Percentiles rank a stretch among this genome's conserved stretches.
Conservation (phyloP, 2,797 vertebrate genomes). For the Sebastes vulpes region DNA sequence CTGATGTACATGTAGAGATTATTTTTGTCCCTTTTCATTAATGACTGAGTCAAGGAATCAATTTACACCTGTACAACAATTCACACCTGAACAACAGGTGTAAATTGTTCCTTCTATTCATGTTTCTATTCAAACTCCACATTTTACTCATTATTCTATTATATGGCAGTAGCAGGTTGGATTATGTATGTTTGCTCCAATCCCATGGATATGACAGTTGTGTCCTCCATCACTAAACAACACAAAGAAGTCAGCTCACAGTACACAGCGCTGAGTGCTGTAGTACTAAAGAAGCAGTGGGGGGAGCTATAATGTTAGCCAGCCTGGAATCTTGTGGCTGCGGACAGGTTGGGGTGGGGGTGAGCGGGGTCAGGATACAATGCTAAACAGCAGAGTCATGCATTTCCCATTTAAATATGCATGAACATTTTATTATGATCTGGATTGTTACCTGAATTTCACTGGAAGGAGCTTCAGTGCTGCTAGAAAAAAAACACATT, state of each 20-base stretch:
- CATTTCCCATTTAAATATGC: not conserved
- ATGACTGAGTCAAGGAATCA: no score
- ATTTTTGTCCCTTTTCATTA: no score
- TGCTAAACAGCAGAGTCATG: not conserved
- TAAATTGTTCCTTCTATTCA: no score
- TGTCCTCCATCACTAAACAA: not conserved
- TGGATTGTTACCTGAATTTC: not conserved
- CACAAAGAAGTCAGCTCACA: not conserved
- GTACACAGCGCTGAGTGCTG: not conserved
- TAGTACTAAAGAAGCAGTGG: slow-evolving; percentile 16
- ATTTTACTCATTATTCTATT: not conserved
- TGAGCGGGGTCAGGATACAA: not conserved
- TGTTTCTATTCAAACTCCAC: not conserved
- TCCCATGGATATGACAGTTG: not conserved
- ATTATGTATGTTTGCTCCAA: not conserved
- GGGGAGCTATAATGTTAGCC: slow-evolving; percentile 35
- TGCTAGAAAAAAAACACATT: not conserved
- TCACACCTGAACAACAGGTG: no score
- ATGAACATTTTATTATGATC: slow-evolving; percentile 1
- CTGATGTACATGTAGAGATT: no score
- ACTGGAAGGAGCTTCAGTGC: not conserved
- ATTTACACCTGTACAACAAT: no score
- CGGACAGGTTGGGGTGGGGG: not conserved
- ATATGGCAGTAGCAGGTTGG: not conserved
- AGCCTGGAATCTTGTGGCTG: not conserved